Percentiles rank a stretch among this genome's conserved stretches.
Evolutionary conservation across 2,113 vertebrate genomes (phyloP).

Genomic region (Natator depressus): DNA sequence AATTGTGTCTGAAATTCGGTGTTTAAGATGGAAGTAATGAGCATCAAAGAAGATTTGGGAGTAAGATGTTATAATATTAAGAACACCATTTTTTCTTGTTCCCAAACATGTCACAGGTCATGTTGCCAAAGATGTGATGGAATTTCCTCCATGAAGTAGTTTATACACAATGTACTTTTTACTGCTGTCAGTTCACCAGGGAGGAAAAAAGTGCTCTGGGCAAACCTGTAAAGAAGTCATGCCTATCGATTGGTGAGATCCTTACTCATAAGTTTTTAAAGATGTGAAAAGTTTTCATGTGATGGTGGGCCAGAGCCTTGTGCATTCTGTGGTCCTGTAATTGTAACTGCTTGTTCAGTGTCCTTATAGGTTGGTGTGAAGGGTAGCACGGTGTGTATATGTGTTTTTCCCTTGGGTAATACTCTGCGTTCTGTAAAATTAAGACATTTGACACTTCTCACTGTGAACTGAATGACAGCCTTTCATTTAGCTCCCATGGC

Average conservation of each 20-base stretch:
- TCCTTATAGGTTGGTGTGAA: slow-evolving; percentile 4
- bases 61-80: not conserved
- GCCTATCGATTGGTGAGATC: not conserved
- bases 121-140: not conserved
- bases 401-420: not conserved
- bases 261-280: not conserved
- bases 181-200: not conserved
- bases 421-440: slow-evolving; percentile 30
- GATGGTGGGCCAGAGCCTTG: not conserved
- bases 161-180: not conserved
- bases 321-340: not conserved
- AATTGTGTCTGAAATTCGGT: accelerated
- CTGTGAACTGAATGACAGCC: not conserved
- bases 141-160: not conserved
- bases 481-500: slow-evolving; percentile 35
- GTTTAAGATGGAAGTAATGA: not conserved
- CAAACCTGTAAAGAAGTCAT: not conserved
- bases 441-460: slow-evolving; percentile 32
- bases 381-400: not conserved
- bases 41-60: not conserved
- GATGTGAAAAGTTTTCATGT: not conserved
- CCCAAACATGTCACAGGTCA: not conserved
- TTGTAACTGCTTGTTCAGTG: not conserved
- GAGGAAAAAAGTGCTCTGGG: not conserved
- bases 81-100: not conserved